Percentiles rank a stretch among this genome's conserved stretches.
These are phyloP conservation scores for Lacanobia wlatinum DNA, from an alignment of 2,888 invertebrate genomes.

Conservation along the genomic window DNA sequence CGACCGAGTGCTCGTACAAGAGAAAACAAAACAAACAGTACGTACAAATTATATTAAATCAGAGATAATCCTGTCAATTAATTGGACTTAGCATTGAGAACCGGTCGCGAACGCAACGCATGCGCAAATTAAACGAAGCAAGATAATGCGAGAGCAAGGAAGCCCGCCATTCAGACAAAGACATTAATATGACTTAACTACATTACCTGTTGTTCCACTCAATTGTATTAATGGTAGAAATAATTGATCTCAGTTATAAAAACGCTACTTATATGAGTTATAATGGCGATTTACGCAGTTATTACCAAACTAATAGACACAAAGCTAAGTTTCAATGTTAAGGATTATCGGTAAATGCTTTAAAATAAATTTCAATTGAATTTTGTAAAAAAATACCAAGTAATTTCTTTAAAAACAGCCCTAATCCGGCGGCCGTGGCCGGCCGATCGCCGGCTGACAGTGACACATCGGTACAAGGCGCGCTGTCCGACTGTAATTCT, in stretches of 20 bases:
- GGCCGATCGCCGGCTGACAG: slow-evolving; percentile 87
- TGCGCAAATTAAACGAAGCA: slow-evolving; percentile 84
- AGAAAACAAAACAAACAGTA: slow-evolving; percentile 87
- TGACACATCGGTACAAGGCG: slow-evolving; percentile 90
- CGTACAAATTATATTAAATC: slow-evolving; percentile 90
- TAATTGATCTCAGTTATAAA: slow-evolving; percentile 26
- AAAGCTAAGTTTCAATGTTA: neutral
- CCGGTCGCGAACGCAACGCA: slow-evolving; percentile 87
- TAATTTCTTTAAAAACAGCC: slow-evolving; percentile 87
- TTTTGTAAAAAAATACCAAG: slow-evolving; percentile 70
- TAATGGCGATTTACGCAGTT: neutral
- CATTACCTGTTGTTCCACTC: slow-evolving; percentile 65
- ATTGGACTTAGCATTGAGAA: slow-evolving; percentile 89
- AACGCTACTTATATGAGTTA: neutral
- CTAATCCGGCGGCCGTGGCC: slow-evolving; percentile 83
- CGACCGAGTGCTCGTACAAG: slow-evolving; percentile 75
- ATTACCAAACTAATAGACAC: neutral
- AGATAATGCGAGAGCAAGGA: slow-evolving; percentile 80
- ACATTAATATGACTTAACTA: slow-evolving; percentile 76
- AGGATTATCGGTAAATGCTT: slow-evolving; percentile 9
- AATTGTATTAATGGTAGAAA: slow-evolving; percentile 42
- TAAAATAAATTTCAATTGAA: slow-evolving; percentile 24
- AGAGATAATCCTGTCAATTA: slow-evolving; percentile 91
- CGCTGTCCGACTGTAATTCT: slow-evolving; percentile 89
- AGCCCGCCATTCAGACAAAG: slow-evolving; percentile 73